These are phyloP conservation scores for Helarctos malayanus DNA, from an alignment of 2,797 vertebrate genomes.

Conservation along the genomic window DNA sequence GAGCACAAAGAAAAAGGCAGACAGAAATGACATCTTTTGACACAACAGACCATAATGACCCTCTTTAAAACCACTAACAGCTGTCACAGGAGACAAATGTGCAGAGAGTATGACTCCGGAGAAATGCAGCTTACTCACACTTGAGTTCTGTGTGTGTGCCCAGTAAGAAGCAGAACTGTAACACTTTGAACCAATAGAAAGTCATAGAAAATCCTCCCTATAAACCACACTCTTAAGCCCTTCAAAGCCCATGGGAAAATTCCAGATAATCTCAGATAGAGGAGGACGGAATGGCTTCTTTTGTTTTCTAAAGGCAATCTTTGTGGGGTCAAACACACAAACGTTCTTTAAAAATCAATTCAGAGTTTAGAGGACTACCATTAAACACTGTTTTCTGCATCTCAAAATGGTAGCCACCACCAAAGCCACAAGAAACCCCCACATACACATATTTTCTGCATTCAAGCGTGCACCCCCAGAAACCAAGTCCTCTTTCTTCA, in stretches of 20 bases:
- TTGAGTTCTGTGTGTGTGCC: rapidly evolving
- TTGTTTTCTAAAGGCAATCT: not conserved
- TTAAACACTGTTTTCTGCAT: not conserved
- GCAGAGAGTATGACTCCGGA: not conserved
- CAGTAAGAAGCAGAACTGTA: not conserved
- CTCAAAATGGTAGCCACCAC: not conserved
- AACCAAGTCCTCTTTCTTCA: not conserved
- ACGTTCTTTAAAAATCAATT: not conserved
- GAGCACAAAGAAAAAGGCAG: not conserved
- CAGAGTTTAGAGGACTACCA: not conserved
- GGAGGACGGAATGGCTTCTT: not conserved
- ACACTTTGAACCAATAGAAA: not conserved
- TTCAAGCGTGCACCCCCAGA: not conserved
- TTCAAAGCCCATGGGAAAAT: not conserved
- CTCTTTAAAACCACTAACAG: not conserved
- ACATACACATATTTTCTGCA: not conserved
- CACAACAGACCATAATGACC: not conserved
- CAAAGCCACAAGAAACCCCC: not conserved
- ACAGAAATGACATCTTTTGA: not conserved
- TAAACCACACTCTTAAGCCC: not conserved
- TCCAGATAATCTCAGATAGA: not conserved
- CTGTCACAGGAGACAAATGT: not conserved
- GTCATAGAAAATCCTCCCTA: not conserved
- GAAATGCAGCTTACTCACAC: not conserved
- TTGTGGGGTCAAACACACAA: rapidly evolving